These are phyloP conservation scores for Lymantria dispar DNA, from an alignment of 2,888 invertebrate species.

Conservation along the genomic window DNA sequence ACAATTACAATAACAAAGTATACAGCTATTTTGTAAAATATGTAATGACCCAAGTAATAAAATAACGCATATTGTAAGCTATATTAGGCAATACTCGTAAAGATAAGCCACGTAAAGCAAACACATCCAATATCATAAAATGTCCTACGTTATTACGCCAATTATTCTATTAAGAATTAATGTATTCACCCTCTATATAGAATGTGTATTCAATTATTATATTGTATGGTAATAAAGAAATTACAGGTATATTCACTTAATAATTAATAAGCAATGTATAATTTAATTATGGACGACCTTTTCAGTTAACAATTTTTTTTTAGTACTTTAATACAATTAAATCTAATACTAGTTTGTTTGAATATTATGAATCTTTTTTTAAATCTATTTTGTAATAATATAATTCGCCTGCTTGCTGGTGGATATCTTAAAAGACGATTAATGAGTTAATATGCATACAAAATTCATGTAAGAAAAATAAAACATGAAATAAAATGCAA, in stretches of 20 bases:
- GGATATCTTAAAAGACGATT: no score
- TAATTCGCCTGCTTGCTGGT: no score
- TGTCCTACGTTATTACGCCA: conserved; percentile 45
- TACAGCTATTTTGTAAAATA: no score
- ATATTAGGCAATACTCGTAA: conserved; percentile 41
- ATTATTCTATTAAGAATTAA: conserved; percentile 43
- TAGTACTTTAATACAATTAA: no score
- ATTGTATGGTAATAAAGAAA: conserved; percentile 17
- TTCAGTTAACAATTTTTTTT: neutral
- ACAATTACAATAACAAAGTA: no score
- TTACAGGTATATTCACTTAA: conserved; percentile 22
- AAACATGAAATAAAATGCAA: no score
- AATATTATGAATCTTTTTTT: no score
- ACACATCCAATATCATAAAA: conserved; percentile 46
- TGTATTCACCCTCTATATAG: conserved; percentile 49
- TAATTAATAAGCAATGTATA: conserved; percentile 14
- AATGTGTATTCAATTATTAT: conserved; percentile 23
- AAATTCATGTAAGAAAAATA: no score
- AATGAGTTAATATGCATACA: no score
- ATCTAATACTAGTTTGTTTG: no score
- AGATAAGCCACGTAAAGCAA: conserved; percentile 35
- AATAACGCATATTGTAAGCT: conserved; percentile 14
- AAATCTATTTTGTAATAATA: no score
- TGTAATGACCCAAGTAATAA: no score
- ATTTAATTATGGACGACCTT: conserved; percentile 3